Conservation (phyloP, 2,888 invertebrate species). For the Diarsia dahlii region DNA sequence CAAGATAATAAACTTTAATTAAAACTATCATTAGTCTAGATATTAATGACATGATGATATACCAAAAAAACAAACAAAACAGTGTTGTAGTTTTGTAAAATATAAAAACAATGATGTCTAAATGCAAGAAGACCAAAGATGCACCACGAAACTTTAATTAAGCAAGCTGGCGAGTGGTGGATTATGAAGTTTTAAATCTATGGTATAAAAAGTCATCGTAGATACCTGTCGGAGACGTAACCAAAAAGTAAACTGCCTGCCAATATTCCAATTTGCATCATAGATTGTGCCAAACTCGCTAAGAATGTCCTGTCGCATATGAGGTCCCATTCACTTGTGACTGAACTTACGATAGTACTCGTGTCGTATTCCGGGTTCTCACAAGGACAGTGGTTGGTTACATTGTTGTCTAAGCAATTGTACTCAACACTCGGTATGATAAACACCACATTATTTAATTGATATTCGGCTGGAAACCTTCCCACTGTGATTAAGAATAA, state of each 20-base stretch:
- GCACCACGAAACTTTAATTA: neutral
- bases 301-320: slow-evolving; percentile 90
- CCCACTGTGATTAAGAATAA: slow-evolving; percentile 87
- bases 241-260: slow-evolving; percentile 90
- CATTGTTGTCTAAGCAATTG: slow-evolving; percentile 83
- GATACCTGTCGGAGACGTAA: slow-evolving; percentile 85
- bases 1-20: neutral
- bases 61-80: neutral
- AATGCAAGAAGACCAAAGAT: neutral
- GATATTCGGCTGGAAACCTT: slow-evolving; percentile 90
- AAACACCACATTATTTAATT: slow-evolving; percentile 90
- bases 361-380: slow-evolving; percentile 88
- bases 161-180: too few relatives aligned
- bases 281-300: slow-evolving; percentile 90
- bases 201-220: neutral
- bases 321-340: slow-evolving; percentile 91
- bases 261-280: slow-evolving; percentile 90
- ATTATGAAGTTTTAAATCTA: neutral
- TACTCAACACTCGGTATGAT: slow-evolving; percentile 89
- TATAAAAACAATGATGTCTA: neutral
- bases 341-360: slow-evolving; percentile 89
- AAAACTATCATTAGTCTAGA: neutral
- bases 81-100: neutral
- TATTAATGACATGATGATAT: neutral
- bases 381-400: slow-evolving; percentile 85